phyloP scores from a whole-genome alignment of 2,797 vertebrate genomes.

The Girardinus metallicus region DNA sequence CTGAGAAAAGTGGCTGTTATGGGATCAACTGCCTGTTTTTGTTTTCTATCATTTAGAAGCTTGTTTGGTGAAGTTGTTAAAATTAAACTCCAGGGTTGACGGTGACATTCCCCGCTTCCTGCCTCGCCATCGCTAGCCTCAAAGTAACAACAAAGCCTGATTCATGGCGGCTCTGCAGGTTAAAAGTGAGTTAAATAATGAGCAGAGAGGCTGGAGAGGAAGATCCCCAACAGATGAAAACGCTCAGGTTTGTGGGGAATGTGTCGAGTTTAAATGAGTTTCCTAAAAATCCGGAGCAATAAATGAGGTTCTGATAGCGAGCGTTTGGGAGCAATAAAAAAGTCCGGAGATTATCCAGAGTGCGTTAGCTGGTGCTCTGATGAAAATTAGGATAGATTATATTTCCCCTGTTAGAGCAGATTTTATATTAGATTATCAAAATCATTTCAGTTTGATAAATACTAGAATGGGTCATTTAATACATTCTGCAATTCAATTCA shows the following conservation, averaged over 20 bases:
- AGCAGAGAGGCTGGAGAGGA: neutral
- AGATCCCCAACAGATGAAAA: neutral
- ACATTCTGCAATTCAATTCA: neutral
- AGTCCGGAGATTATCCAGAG: neutral
- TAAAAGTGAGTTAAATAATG: neutral
- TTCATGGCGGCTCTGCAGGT: neutral
- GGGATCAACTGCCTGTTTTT: neutral
- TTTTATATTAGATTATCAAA: too few species aligned
- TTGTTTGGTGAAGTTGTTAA: neutral
- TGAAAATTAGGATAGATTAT: neutral
- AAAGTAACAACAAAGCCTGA: neutral
- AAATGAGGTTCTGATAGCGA: neutral
- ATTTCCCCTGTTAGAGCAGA: neutral
- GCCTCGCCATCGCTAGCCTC: neutral
- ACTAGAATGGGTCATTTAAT: neutral
- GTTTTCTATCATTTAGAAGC: neutral
- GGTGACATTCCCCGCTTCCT: neutral
- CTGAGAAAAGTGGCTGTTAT: neutral
- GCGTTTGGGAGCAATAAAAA: neutral
- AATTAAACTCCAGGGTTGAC: neutral
- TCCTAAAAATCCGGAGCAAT: neutral
- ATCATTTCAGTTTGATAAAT: neutral
- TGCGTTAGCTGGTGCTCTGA: neutral
- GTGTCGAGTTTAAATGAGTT: neutral
- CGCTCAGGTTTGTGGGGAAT: neutral